Base-by-base conservation (phyloP, 2,113 vertebrate genomes). In the Polypterus senegalus region DNA sequence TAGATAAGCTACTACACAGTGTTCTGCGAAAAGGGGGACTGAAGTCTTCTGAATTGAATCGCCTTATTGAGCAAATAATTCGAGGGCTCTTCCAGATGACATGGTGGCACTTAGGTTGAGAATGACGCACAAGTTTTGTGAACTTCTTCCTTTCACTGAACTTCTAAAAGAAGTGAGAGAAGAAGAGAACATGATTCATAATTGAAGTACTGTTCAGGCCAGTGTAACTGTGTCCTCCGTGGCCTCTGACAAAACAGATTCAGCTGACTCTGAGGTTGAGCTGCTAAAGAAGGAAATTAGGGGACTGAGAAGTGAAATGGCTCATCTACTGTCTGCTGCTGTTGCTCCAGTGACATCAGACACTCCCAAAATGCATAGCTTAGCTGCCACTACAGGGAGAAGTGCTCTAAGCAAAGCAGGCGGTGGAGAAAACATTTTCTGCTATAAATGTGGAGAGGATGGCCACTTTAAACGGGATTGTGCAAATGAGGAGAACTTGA, bases 401-500 rank as follows among this genome's bases (percentile, higher is more conserved):
- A 27, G 27, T 27, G 27, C 27, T 27, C 27, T 27, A 27, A 27
- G 27, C 27, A 27, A 27, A 27, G 27, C 27, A 27, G 27, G 27
- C 27, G 27, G 27, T 27, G 27, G 27, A 27, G 27, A 27, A 27
- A 27, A 27, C 27, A 7, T 69, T 6, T 72, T 72, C 9, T 69
- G 70, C 43, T 69, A 67, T 9, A 64, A 45, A 51, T 71, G 67
- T 52, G 65, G 65, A 11, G 60, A 72, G 43, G 65, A 67, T 61
- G 63, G 67, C 3, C 69, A 67, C 27, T 48, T 48, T 2, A 46
- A 60, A 3, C 1, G 67, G 3, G 65, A 71, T 2, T 73, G 67
- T 60, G 5, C 53, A 45, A 54, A 46, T n/a, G 4, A 47, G 44
- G 57, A 65, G 7, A 61, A 69, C n/a, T 64, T 69, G 11, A 60